Base-by-base conservation (phyloP, 2,113 vertebrate species). In the Gallinago media region DNA sequence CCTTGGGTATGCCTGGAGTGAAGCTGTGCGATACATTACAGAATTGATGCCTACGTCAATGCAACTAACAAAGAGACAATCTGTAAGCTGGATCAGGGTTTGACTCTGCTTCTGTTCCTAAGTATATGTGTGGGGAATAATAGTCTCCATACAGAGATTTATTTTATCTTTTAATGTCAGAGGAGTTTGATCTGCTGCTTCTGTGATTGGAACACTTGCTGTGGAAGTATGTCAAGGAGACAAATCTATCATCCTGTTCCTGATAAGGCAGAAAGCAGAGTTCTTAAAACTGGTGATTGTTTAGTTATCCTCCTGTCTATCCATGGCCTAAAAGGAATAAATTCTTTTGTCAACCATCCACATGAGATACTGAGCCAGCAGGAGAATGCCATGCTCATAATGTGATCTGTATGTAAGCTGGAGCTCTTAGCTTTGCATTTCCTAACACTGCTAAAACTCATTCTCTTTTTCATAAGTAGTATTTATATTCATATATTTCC, bases 141-240 rank as follows among this genome's bases (percentile, higher is more conserved):
- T 70, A 46, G 58, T 71, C 68, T 89, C 58, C 42, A 40, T 91
- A 49, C 36, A 79, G 62, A 89, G 50, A 70, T 85, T 78, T 94
- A 75, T 95, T 95, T 92, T 18, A 86, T 89, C 26, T 86, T 92
- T 72, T 91, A 36, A 31, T 68, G 56, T 68, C 84, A 62, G 61
- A 70, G 58, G 85, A 88, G 21, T 93, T 56, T 65, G 49, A 76
- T 89, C 71, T 88, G 44, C 70, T 79, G 32, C 0, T 8, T 65
- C 49, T 88, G 59, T 80, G 58, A 89, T 93, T 66, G 54, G 49
- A 89, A 73, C 49, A 9, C 66, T 89, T 5, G 11, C 71, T 76
- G 8, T 70, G 42, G 66, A 96, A 85, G 58, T 94, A 85, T 90
- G 89, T 96, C 93, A 94, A 88, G 81, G 94, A 94, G 87, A 92